Conservation (phyloP, 2,113 vertebrate species). For the Cnemophilus loriae region DNA sequence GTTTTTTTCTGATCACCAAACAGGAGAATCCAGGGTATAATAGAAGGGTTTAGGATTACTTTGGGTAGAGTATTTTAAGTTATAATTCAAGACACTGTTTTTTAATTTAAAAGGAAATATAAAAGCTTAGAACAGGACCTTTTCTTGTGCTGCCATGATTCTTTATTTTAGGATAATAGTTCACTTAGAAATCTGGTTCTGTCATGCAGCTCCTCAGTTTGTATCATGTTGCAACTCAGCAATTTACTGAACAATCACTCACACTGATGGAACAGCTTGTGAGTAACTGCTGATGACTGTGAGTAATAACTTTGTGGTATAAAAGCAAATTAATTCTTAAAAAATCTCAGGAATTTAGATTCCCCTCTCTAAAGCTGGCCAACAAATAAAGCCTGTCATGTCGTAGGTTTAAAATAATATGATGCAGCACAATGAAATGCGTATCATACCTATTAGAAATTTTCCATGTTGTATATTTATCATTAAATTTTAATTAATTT, state of each 20-base stretch:
- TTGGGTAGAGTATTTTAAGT: neutral
- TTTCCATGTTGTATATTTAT: neutral
- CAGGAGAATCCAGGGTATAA: neutral
- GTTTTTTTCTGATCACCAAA: neutral
- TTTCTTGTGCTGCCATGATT: neutral
- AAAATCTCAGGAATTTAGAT: neutral
- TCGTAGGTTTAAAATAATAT: neutral
- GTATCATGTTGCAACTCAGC: neutral
- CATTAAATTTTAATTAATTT: neutral
- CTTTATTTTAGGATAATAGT: neutral
- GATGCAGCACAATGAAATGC: neutral
- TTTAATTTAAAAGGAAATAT: neutral
- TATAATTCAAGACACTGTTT: neutral
- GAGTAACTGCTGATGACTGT: neutral
- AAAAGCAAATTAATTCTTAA: neutral
- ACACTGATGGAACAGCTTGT: neutral
- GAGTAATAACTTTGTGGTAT: neutral
- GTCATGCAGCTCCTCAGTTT: neutral
- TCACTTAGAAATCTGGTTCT: neutral
- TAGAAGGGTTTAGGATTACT: neutral
- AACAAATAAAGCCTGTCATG: neutral
- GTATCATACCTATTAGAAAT: neutral
- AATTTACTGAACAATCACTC: constrained; percentile 2
- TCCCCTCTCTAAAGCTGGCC: neutral
- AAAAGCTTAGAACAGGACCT: neutral